Conservation (phyloP, 1,140 invertebrate species). For the Sinella curviseta region DNA sequence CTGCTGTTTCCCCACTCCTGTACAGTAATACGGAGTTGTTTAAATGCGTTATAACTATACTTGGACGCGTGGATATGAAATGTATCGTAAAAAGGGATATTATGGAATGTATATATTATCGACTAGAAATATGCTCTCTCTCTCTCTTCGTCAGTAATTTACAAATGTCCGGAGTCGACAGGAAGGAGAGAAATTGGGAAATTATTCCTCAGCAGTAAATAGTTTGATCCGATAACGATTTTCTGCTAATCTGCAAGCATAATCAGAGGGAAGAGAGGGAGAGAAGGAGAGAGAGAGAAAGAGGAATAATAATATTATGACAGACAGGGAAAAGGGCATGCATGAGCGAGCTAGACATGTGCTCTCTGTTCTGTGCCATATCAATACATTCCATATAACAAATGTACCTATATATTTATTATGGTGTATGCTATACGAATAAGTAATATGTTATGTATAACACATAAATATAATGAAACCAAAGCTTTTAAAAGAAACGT, state of each 20-base stretch:
- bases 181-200: slow-evolving; percentile 25
- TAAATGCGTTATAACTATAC: too few species aligned
- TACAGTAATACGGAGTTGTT: too few species aligned
- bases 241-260: slow-evolving; percentile 24
- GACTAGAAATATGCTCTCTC: neutral
- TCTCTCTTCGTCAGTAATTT: slow-evolving; percentile 18
- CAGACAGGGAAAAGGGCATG: neutral
- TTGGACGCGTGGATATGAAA: neutral
- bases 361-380: neutral
- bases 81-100: neutral
- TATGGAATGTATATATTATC: neutral
- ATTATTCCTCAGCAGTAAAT: slow-evolving; percentile 23
- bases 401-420: too few species aligned
- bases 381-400: too few species aligned
- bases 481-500: too few species aligned
- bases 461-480: too few species aligned
- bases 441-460: too few species aligned
- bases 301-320: slow-evolving; percentile 3
- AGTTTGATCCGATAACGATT: slow-evolving; percentile 27
- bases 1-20: neutral
- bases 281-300: neutral
- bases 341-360: neutral
- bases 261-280: neutral
- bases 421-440: too few species aligned
- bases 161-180: slow-evolving; percentile 26